Base-by-base conservation (phyloP, 2,797 vertebrate species). In the Gadopsis marmoratus region DNA sequence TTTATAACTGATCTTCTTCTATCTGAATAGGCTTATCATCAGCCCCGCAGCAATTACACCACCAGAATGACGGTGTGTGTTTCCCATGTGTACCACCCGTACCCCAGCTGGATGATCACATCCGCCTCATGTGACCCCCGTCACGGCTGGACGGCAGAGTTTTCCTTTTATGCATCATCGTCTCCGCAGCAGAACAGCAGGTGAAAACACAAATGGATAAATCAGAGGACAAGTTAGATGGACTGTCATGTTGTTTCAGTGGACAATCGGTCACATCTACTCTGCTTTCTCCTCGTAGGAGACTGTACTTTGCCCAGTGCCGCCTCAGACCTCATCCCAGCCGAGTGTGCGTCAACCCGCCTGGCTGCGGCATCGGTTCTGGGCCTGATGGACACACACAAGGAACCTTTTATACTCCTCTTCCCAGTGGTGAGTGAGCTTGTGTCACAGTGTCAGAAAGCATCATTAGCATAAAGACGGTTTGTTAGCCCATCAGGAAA, bases 41-140 rank as follows among this genome's bases (percentile, higher is more conserved):
- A 95, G 93, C 96, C 97, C 94, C 94, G 94, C 93, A 96, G 96
- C 95, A 99, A 99, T 96, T 99, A 97, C 97, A 98, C 96, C 94
- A 95, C 90, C 92, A 97, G 96, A 95, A 96, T 99, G 96, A 98
- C 96, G 68, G 98, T 97, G 96, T 99, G 98, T 93, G 95, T 97
- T 93, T 98, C 97, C 94, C 97, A 94, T 94, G 96, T 96, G 93
- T 97, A 97, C 95, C 97, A 96, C 92, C 96, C 97, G 71, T 96
- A 96, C 94, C 95, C 96, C 90, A 96, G 96, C 93, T 99, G 98
- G 98, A 98, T 99, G 97, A 94, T 99, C 94, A 99, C 97, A 63
- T 93, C 95, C 65, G 89, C 95, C 90, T 95, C 94, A 70, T 99
- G 98, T 68, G 97, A 99, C 64, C 86, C 90, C 80, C 96, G 80